These are phyloP conservation scores for Meganola albula DNA, from an alignment of 2,888 invertebrate genomes.

Conservation along the genomic window DNA sequence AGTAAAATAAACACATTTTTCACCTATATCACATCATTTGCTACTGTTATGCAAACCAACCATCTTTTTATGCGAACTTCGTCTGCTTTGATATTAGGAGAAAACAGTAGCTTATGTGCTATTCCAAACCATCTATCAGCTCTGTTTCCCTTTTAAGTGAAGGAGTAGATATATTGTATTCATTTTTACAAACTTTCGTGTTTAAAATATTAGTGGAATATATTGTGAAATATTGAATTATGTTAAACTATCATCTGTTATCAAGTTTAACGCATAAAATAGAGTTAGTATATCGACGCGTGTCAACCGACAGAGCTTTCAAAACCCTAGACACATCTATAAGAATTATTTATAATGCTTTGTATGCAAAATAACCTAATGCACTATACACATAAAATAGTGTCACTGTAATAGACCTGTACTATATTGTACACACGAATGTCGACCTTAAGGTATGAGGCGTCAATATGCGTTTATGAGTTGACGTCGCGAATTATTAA, in stretches of 20 bases:
- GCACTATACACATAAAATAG: conserved; percentile 49
- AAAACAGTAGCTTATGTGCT: too few relatives aligned
- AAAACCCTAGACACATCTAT: conserved; percentile 56
- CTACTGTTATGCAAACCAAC: too few relatives aligned
- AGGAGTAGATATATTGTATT: too few relatives aligned
- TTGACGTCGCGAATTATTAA: conserved; percentile 27
- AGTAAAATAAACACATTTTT: too few relatives aligned
- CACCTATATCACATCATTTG: too few relatives aligned
- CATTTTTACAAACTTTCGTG: too few relatives aligned
- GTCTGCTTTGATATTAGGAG: too few relatives aligned
- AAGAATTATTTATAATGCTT: conserved; percentile 74
- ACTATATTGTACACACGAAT: conserved; percentile 42
- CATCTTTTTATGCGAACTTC: too few relatives aligned
- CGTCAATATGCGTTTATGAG: conserved; percentile 39
- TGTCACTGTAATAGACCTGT: conserved; percentile 46
- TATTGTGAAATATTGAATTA: conserved; percentile 13
- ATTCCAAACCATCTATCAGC: too few relatives aligned
- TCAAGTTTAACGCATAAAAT: conserved; percentile 53
- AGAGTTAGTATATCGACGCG: conserved; percentile 56
- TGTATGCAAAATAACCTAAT: conserved; percentile 73
- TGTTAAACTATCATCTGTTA: conserved; percentile 30
- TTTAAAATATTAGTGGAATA: too few relatives aligned
- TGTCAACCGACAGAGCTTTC: conserved; percentile 64
- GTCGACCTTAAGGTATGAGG: conserved; percentile 45
- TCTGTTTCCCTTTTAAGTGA: too few relatives aligned